Conservation (phyloP, 2,888 invertebrate species). For the Spilosoma lubricipeda region DNA sequence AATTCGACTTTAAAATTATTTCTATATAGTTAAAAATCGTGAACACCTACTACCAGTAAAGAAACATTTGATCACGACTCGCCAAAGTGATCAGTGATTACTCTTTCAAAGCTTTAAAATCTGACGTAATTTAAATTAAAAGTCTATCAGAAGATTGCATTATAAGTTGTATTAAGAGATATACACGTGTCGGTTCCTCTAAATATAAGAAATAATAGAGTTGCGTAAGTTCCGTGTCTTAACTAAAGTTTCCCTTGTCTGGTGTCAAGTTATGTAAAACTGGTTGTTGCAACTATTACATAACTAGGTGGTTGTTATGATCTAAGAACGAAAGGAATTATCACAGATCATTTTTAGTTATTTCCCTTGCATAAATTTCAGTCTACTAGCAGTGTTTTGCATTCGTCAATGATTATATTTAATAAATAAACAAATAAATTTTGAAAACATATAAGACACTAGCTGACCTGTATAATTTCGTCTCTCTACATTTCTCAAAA, state of each 20-base stretch:
- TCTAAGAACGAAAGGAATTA: slow-evolving; percentile 9
- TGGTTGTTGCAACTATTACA: slow-evolving; percentile 35
- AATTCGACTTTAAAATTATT: slow-evolving; percentile 28
- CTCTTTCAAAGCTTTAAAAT: slow-evolving; percentile 1
- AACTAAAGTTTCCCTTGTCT: slow-evolving; percentile 32
- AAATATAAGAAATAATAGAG: slow-evolving; percentile 19
- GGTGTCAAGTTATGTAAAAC: slow-evolving; percentile 32
- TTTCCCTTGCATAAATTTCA: not conserved
- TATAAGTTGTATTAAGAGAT: not conserved
- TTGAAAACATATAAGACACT: not conserved
- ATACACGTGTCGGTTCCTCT: not conserved
- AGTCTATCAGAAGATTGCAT: not conserved
- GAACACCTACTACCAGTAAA: slow-evolving; percentile 12
- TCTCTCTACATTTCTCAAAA: no score
- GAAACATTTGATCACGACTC: slow-evolving; percentile 33
- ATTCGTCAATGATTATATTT: not conserved
- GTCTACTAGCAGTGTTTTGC: not conserved
- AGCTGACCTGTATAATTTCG: no score
- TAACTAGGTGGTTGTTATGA: slow-evolving; percentile 23
- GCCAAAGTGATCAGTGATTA: slow-evolving; percentile 11
- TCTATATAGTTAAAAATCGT: slow-evolving; percentile 17
- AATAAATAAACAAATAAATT: no score
- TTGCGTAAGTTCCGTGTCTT: slow-evolving; percentile 41
- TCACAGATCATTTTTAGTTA: not conserved
- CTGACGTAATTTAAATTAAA: slow-evolving; percentile 2